Base-by-base conservation (phyloP, 2,797 vertebrate genomes). In the Brachyalestes nurse region DNA sequence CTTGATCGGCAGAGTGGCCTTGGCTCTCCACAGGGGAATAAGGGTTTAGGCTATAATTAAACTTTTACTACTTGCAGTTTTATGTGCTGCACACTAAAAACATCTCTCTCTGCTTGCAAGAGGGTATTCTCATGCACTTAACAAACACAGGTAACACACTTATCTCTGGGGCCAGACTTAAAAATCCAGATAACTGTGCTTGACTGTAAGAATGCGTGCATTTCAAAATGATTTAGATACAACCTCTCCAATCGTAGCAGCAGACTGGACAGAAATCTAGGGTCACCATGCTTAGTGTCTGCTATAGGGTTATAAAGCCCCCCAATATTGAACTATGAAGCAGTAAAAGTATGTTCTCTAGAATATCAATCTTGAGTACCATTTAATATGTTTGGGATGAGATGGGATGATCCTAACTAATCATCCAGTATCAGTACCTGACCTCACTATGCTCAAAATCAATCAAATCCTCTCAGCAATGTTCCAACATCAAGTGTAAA, bases 11-110 rank as follows among this genome's bases (percentile, higher is more conserved):
- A 17, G 57, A 69, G 75, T 57, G 53, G 51, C 71, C 71, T n/a
- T 42, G 71, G 53, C 71, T 73, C 71, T 73, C 69, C 69, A n/a
- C 53, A 73, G 71, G 71, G 71, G 71, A 40, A 73, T 38, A 73
- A 38, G 34, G 10, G 71, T 53, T 42, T 57, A 58, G 71, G 53
- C 45, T 73, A 73, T 73, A 73, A 73, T 73, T 73, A 73, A 73
- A 73, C 53, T 73, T 58, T 73, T 73, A 73, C 71, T 53, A 58
- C 28, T 58, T 19, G 8, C 28, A 58, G 23, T 58, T 73, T 73
- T 40, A 73, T 73, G 53, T 42, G 71, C 23, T 34, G 51, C 34
- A 42, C 53, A 73, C 49, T 57, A 19, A 40, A 40, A 73, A 38
- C 40, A 40, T 19, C 71, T 57, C 51, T 17, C 23, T 55, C 25